Conservation (phyloP, 2,113 vertebrate species). For the Colistium nudipinnis region DNA sequence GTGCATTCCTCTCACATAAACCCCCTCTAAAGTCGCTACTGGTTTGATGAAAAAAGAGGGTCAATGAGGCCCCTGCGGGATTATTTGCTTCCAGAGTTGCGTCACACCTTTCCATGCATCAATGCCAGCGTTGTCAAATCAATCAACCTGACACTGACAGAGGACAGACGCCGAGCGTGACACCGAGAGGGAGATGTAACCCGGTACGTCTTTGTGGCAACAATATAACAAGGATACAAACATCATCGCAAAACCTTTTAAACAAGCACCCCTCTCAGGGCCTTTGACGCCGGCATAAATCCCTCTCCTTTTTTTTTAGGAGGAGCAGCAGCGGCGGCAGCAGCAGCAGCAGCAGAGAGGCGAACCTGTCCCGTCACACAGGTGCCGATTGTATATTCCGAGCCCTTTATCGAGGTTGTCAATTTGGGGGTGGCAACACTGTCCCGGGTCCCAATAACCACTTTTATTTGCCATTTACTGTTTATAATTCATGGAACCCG, state of each 20-base stretch:
- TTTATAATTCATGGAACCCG: conserved; percentile 22
- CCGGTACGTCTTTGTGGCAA: conserved; percentile 35
- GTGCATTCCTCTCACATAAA: conserved; percentile 21
- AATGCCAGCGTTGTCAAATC: conserved; percentile 9
- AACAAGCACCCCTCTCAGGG: conserved; percentile 27
- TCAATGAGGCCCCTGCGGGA: background rate
- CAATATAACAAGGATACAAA: conserved; percentile 32
- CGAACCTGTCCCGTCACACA: conserved; percentile 20
- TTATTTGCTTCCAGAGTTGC: background rate
- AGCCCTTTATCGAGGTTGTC: conserved; percentile 25
- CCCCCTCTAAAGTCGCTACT: background rate
- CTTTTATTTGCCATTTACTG: conserved; percentile 46
- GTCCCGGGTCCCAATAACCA: conserved; percentile 6
- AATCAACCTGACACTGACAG: conserved; percentile 23
- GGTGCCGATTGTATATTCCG: conserved; percentile 14
- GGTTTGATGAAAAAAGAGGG: background rate
- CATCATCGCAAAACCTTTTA: conserved; percentile 21
- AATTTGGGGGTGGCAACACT: background rate
- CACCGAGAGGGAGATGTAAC: background rate
- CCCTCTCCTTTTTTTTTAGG: conserved; percentile 21
- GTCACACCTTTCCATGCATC: conserved; percentile 10
- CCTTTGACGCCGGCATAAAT: conserved; percentile 44
- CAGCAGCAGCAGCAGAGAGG: conserved; percentile 15
- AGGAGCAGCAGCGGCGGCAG: conserved; percentile 8
- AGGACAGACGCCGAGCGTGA: background rate